phyloP scores from a whole-genome alignment of 2,113 vertebrate species.

The Syngnathus typhle region DNA sequence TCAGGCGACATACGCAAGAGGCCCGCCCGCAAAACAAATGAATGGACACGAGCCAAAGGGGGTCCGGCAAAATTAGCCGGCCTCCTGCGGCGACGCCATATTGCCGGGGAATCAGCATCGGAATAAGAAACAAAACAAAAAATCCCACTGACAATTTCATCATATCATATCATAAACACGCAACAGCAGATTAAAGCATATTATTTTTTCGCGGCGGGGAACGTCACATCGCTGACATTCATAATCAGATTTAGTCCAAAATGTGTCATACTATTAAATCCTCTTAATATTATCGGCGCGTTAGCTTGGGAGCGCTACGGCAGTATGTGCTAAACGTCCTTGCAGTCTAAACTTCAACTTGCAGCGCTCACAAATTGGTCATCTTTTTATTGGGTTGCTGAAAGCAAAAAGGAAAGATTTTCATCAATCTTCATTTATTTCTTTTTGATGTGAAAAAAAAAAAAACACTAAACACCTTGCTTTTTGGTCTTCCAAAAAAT shows the following conservation, averaged over 20 bases:
- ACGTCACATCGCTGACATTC: slow-evolving; percentile 57
- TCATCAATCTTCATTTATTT: too few relatives aligned
- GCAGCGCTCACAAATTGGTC: slow-evolving; percentile 36
- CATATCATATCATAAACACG: slow-evolving; percentile 51
- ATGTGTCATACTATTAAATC: slow-evolving; percentile 60
- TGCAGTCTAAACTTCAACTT: slow-evolving; percentile 20
- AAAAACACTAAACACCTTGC: too few relatives aligned
- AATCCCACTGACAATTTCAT: slow-evolving; percentile 66
- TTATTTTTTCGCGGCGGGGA: slow-evolving; percentile 19
- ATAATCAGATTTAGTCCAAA: slow-evolving; percentile 71
- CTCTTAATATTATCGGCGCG: slow-evolving; percentile 63
- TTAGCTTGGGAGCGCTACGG: slow-evolving; percentile 35
- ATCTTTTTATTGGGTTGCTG: slow-evolving; percentile 37
- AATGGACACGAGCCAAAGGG: slow-evolving; percentile 64
- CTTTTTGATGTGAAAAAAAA: too few relatives aligned
- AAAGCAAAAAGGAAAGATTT: not conserved
- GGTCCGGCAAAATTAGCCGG: slow-evolving; percentile 65
- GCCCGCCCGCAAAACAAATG: slow-evolving; percentile 81
- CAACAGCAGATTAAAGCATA: slow-evolving; percentile 47
- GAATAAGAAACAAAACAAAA: slow-evolving; percentile 29
- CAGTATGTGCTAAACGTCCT: slow-evolving; percentile 25
- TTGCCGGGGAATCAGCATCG: slow-evolving; percentile 46
- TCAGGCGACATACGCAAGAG: slow-evolving; percentile 78
- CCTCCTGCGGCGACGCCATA: slow-evolving; percentile 69
- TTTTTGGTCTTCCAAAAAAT: too few relatives aligned